Evolutionary conservation across 1,140 invertebrate genomes (phyloP), one percentile per base, ranked within the genome.

Genomic region (Saxidomus purpurata): DNA sequence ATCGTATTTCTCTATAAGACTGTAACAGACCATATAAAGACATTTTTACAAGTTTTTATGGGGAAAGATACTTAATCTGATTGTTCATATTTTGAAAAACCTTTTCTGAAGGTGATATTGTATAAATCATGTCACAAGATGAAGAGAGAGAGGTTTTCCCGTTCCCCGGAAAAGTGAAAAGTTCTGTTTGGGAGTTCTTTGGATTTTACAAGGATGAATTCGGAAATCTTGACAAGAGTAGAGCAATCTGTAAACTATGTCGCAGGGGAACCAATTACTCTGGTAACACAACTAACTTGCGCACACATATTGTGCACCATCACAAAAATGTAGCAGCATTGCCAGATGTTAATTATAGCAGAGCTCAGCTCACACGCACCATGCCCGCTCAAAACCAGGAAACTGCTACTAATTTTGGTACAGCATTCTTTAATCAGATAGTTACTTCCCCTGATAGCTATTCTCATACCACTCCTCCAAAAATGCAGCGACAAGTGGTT

Each of bases 131-230:
- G 80, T 63, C 80, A 22, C 38, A 38, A 17, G 59, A 82, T 4
- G 80, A 82, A 19, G 55, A 63, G 17, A 82, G 36, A 19, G 80
- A 82, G 19, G 59, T 82, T 17, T 82, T 82, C 31, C 80, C 80
- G 55, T 92, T 92, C 84, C 91, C 91, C 6, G 91, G 91, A n/a
- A 87, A 85, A 67, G 76, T 90, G 0, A 92, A 92, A 88, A 92
- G 91, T 59, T 77, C 87, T 3, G 91, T 92, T 6, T 92, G 91
- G 91, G 85, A 88, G 47, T 71, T 90, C 81, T 92, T 92, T 61
- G 91, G 91, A 84, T 92, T 92, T 89, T 90, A 92, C 31, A 92
- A 87, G 55, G 87, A 87, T 55, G 80, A 71, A 0, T 77, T 87
- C 85, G 87, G 88, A 11, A 34, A 74, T n/a, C 80, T 92, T 43